Evolutionary conservation across 1,140 invertebrate species (phyloP).

Genomic region (Drosophila tristis): DNA sequence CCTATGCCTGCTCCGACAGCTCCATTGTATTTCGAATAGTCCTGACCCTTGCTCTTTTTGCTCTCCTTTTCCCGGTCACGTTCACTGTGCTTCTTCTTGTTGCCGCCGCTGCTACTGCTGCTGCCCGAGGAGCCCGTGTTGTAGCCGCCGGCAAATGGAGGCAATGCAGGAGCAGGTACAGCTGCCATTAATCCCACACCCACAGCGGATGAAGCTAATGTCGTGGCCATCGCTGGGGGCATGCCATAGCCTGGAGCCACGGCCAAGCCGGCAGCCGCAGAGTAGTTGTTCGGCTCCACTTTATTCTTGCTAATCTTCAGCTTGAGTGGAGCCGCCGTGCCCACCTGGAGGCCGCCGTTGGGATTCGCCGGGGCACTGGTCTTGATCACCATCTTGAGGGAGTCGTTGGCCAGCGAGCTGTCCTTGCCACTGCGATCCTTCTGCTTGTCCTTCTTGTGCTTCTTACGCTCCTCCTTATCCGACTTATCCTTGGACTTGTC

Average conservation of each 20-base stretch:
- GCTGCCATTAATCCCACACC: constrained; percentile 23
- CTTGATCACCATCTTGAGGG: constrained; percentile 66
- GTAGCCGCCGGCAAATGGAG: constrained; percentile 28
- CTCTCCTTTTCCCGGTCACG: constrained; percentile 84
- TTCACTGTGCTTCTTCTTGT: constrained; percentile 86
- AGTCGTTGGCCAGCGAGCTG: constrained; percentile 66
- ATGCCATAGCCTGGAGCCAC: constrained; percentile 32
- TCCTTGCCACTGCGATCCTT: constrained; percentile 85
- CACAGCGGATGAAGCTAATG: neutral
- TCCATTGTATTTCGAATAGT: constrained; percentile 73
- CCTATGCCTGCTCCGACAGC: constrained; percentile 4
- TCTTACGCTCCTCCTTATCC: constrained; percentile 86
- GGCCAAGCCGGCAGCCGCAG: constrained; percentile 41
- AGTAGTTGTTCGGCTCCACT: constrained; percentile 69
- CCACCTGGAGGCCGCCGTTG: constrained; percentile 58
- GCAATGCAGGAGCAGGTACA: constrained; percentile 46
- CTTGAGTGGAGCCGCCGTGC: constrained; percentile 79
- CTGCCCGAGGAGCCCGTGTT: constrained; percentile 32
- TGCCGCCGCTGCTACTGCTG: constrained; percentile 52
- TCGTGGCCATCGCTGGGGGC: constrained; percentile 14
- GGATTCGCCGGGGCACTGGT: constrained; percentile 47
- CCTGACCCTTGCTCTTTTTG: constrained; percentile 78
- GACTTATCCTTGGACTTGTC: constrained; percentile 87
- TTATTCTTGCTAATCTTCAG: constrained; percentile 89
- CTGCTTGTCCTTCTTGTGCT: constrained; percentile 87